Evolutionary conservation across 1,140 invertebrate genomes (phyloP), one percentile per base, ranked within the genome.

Genomic region (Neomicropteryx cornuta): DNA sequence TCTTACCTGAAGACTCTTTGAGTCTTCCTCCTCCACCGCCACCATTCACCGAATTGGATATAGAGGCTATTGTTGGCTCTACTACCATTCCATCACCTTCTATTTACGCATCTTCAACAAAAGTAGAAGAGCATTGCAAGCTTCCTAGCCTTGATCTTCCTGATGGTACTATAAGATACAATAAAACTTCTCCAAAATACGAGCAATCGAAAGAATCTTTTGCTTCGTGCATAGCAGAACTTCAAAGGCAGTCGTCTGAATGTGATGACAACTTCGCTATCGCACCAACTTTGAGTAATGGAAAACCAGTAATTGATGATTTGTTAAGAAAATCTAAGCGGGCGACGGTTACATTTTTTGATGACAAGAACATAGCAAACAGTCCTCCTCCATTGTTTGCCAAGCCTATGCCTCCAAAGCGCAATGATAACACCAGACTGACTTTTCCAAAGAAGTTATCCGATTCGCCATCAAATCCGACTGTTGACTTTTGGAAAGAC

Each of bases 401-500:
- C 4, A 66, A 64, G 29, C 79, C 80, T 0, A 64, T 74, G 36
- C 76, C 82, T 10, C 82, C 83, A 0, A 75, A 78, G 45, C 71
- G 83, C 22, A 77, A 81, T 5, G 80, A 83, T 41, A 76, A 73
- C 44, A 83, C 81, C 1, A 68, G 75, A 33, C 55, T 78, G 6
- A 72, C 74, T 1, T 81, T 78, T n/a, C 83, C 84, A 0, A 83
- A 82, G 46, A 83, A 83, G 42, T 63, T 84, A 13, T 71, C 74
- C 0, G 76, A 79, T 18, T 80, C 79, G 0, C 70, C 72, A 20
- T 76, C 75, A 38, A 81, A 86, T 48, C 86, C 87, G 2, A 85
- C 87, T 0, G 75, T 76, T 3, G 83, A 86, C 30, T 93, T 94
- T 49, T 63, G 93, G 5, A 81, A 81, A 52, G 88, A 93, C 60